These are phyloP conservation scores for Melanargia galathea DNA, from an alignment of 2,888 invertebrate species.

Conservation along the genomic window DNA sequence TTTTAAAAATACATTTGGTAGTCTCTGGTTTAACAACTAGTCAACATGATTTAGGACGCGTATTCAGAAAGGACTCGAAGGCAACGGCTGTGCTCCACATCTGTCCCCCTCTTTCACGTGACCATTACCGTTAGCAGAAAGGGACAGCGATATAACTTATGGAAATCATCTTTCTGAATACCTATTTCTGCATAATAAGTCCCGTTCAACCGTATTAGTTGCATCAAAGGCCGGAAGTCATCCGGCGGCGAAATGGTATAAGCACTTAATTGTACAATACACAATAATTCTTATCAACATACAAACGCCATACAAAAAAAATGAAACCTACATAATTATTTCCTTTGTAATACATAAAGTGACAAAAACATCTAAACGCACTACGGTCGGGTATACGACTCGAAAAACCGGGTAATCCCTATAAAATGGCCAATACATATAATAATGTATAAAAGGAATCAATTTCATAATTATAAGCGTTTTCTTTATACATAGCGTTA, in stretches of 20 bases:
- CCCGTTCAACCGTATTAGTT: conserved; percentile 37
- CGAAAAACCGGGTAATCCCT: conserved; percentile 68
- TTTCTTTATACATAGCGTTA: conserved; percentile 67
- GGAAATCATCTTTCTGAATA: conserved; percentile 43
- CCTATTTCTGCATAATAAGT: conserved; percentile 35
- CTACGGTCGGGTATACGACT: conserved; percentile 65
- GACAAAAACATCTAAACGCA: conserved; percentile 63
- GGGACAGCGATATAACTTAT: conserved; percentile 43
- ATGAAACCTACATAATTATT: conserved; percentile 55
- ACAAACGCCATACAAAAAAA: conserved; percentile 65
- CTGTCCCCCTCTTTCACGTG: conserved; percentile 40
- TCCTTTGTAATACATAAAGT: conserved; percentile 56
- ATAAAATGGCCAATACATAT: conserved; percentile 68
- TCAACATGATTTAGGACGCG: conserved; percentile 52
- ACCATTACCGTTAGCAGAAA: conserved; percentile 45
- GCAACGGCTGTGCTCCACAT: conserved; percentile 35
- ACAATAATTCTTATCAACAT: conserved; percentile 46
- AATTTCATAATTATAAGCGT: conserved; percentile 59
- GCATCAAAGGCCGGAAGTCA: conserved; percentile 34
- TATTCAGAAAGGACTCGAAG: conserved; percentile 43
- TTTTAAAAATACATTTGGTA: conserved; percentile 68
- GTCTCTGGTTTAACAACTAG: conserved; percentile 58
- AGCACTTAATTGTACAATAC: conserved; percentile 46
- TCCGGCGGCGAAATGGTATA: conserved; percentile 35
- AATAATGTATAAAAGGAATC: conserved; percentile 52